A percentile compares a stretch with the other conserved stretches of the same genome.
Conservation (phyloP, 2,113 vertebrate species). For the Rhinogobius similis region DNA sequence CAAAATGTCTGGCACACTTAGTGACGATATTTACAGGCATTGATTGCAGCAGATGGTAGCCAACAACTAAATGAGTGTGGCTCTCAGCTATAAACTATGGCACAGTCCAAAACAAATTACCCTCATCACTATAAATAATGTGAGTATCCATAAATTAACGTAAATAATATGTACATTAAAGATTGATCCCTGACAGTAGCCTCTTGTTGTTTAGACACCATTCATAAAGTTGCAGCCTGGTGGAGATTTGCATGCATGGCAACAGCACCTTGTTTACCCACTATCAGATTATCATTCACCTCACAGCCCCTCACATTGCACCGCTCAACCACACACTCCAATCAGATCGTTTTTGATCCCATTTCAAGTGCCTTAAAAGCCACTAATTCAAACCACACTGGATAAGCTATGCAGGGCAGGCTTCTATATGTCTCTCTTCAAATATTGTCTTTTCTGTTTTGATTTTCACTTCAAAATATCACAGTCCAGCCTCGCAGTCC, state of each 20-base stretch:
- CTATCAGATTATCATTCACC: conserved; percentile 13
- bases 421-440: conserved; percentile 13
- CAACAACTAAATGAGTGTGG: conserved; percentile 49
- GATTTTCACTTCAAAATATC: neutral
- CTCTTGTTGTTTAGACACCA: conserved; percentile 39
- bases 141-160: conserved; percentile 39
- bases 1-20: conserved; percentile 24
- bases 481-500: neutral
- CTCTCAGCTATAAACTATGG: conserved; percentile 60
- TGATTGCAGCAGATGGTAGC: conserved; percentile 64
- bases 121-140: conserved; percentile 39
- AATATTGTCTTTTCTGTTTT: conserved; percentile 16
- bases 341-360: conserved; percentile 13
- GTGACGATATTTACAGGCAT: conserved; percentile 57
- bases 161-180: conserved; percentile 24
- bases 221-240: conserved; percentile 30
- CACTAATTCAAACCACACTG: conserved; percentile 1
- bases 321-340: conserved; percentile 20
- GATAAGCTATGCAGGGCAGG: neutral
- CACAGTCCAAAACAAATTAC: conserved; percentile 65
- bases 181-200: conserved; percentile 4
- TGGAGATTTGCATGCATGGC: conserved; percentile 28
- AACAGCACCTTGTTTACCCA: conserved; percentile 16
- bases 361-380: conserved; percentile 24
- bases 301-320: conserved; percentile 22